Percentiles rank a stretch among this genome's conserved stretches.
Conservation (phyloP, 2,797 vertebrate genomes). For the Macropodus opercularis region DNA sequence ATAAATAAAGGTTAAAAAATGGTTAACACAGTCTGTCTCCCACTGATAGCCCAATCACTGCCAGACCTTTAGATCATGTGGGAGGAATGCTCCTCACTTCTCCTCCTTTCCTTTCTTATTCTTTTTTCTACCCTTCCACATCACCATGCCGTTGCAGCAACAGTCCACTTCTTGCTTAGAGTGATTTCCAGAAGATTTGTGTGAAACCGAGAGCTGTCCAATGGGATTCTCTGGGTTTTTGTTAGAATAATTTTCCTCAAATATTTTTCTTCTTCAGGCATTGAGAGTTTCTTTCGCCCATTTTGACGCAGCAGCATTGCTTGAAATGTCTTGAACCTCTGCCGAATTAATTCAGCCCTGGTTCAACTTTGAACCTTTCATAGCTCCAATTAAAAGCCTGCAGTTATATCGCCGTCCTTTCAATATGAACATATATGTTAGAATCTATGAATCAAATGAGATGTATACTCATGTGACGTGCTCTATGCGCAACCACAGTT, state of each 20-base stretch:
- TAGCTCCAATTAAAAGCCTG: constrained; percentile 64
- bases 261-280: constrained; percentile 72
- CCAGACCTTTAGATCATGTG: constrained; percentile 19
- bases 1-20: constrained; percentile 35
- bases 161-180: constrained; percentile 55
- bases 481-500: constrained; percentile 6
- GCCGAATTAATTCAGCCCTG: constrained; percentile 49
- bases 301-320: constrained; percentile 53
- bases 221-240: constrained; percentile 69
- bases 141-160: constrained; percentile 54
- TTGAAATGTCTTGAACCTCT: constrained; percentile 68
- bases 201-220: constrained; percentile 61
- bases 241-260: constrained; percentile 74
- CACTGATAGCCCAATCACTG: constrained; percentile 31
- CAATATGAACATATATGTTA: constrained; percentile 40
- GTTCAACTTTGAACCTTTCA: constrained; percentile 64
- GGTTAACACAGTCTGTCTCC: constrained; percentile 28
- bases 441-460: constrained; percentile 18
- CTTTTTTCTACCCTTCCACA: constrained; percentile 26
- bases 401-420: constrained; percentile 28
- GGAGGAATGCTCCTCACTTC: constrained; percentile 23
- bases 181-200: constrained; percentile 61
- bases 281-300: constrained; percentile 33
- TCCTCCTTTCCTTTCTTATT: constrained; percentile 18
- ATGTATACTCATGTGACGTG: constrained; percentile 30